These are phyloP conservation scores for Troides aeacus DNA, from an alignment of 2,888 invertebrate genomes.

Conservation along the genomic window DNA sequence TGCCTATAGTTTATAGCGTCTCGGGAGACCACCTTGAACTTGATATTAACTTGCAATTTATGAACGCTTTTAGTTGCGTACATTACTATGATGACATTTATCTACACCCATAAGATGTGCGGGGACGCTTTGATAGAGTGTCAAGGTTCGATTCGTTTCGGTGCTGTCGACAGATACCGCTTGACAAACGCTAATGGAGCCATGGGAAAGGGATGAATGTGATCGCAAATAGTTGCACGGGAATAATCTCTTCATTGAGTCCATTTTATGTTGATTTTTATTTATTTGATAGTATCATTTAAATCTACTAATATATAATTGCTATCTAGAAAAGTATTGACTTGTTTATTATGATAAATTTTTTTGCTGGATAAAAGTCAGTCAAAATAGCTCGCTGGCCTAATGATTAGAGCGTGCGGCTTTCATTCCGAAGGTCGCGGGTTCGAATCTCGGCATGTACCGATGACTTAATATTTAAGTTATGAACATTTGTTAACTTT, in stretches of 20 bases:
- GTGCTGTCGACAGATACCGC: constrained; percentile 48
- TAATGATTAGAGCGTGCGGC: too few species aligned
- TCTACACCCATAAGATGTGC: constrained; percentile 53
- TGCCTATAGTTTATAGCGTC: neutral
- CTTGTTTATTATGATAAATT: too few species aligned
- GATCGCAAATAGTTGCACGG: constrained; percentile 16
- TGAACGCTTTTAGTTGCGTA: constrained; percentile 49
- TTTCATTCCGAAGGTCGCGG: too few species aligned
- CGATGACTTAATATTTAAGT: too few species aligned
- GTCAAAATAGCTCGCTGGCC: too few species aligned
- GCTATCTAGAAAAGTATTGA: too few species aligned
- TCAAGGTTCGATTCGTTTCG: constrained; percentile 55
- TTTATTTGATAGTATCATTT: neutral
- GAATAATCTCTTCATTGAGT: neutral
- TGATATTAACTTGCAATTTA: constrained; percentile 17
- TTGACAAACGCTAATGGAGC: constrained; percentile 72
- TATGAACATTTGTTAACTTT: too few species aligned
- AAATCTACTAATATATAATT: neutral
- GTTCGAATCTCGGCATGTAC: too few species aligned
- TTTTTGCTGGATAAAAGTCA: too few species aligned
- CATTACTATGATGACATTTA: constrained; percentile 57
- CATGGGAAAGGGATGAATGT: constrained; percentile 48
- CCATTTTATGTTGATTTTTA: neutral
- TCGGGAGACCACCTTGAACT: constrained; percentile 21
- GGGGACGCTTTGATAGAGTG: constrained; percentile 54